Percentiles rank a stretch among this genome's conserved stretches.
These are phyloP conservation scores for Atta cephalotes DNA, from an alignment of 1,140 invertebrate genomes.

Conservation along the genomic window DNA sequence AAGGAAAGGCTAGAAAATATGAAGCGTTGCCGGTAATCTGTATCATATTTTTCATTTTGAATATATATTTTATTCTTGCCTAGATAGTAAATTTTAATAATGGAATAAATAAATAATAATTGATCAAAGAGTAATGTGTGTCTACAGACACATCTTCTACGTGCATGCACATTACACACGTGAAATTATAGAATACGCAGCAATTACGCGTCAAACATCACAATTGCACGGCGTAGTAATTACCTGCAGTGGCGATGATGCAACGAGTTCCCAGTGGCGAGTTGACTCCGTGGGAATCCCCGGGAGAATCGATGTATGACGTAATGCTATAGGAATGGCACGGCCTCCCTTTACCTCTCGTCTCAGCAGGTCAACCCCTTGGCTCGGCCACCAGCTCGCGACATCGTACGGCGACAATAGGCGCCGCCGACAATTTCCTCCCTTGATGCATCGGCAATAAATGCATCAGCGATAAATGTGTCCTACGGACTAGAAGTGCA, in stretches of 20 bases:
- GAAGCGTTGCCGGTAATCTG: background rate
- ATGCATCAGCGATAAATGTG: slow-evolving; percentile 82
- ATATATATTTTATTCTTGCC: background rate
- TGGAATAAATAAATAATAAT: background rate
- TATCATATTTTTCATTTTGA: background rate
- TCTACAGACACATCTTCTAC: too few species aligned
- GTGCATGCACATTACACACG: too few species aligned
- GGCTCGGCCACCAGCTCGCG: slow-evolving; percentile 62
- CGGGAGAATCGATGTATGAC: slow-evolving; percentile 77
- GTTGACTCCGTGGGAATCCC: slow-evolving; percentile 77
- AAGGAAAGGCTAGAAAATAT: background rate
- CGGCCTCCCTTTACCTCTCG: slow-evolving; percentile 49
- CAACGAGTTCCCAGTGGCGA: slow-evolving; percentile 51
- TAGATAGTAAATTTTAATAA: background rate
- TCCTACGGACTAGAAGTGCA: slow-evolving; percentile 77
- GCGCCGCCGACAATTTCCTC: slow-evolving; percentile 67
- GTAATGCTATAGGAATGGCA: slow-evolving; percentile 73
- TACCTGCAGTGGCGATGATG: slow-evolving; percentile 52
- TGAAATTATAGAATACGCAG: background rate
- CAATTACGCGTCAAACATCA: background rate
- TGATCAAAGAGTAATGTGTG: background rate
- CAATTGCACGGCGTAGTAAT: slow-evolving; percentile 29
- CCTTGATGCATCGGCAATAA: slow-evolving; percentile 78
- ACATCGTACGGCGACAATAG: slow-evolving; percentile 62
- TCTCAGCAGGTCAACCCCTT: slow-evolving; percentile 65